Evolutionary conservation across 2,888 invertebrate genomes (phyloP).

Genomic region (Lepas anatifera): DNA sequence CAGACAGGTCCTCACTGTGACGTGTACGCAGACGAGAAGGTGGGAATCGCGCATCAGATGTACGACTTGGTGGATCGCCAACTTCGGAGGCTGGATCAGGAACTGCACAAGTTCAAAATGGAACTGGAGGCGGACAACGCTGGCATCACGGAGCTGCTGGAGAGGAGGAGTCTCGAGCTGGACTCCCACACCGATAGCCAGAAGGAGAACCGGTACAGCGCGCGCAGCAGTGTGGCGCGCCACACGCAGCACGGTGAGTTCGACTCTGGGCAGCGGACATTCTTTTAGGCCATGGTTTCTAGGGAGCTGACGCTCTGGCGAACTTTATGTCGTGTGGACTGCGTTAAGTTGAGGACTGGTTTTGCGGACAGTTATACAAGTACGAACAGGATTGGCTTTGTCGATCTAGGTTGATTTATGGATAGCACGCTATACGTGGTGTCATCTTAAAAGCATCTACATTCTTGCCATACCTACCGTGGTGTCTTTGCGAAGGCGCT

Average conservation of each 20-base stretch:
- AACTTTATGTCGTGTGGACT: too few species aligned
- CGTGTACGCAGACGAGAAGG: slow-evolving; percentile 64
- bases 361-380: too few species aligned
- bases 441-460: too few species aligned
- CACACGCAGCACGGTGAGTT: slow-evolving; percentile 17
- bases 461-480: too few species aligned
- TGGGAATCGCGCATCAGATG: slow-evolving; percentile 83
- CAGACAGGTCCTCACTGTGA: neutral
- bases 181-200: slow-evolving; percentile 57
- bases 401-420: too few species aligned
- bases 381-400: too few species aligned
- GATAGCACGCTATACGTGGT: too few species aligned
- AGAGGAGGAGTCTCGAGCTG: slow-evolving; percentile 81
- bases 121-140: slow-evolving; percentile 98
- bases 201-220: slow-evolving; percentile 62
- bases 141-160: slow-evolving; percentile 89
- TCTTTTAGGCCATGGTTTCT: too few species aligned
- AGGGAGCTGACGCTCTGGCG: too few species aligned
- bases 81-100: slow-evolving; percentile 71
- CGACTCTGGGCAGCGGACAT: too few species aligned
- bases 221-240: slow-evolving; percentile 6
- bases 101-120: slow-evolving; percentile 94
- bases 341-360: too few species aligned
- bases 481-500: too few species aligned
- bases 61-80: slow-evolving; percentile 90